These are phyloP conservation scores for Spermophilus dauricus DNA, from an alignment of 2,113 vertebrate species.

Conservation along the genomic window DNA sequence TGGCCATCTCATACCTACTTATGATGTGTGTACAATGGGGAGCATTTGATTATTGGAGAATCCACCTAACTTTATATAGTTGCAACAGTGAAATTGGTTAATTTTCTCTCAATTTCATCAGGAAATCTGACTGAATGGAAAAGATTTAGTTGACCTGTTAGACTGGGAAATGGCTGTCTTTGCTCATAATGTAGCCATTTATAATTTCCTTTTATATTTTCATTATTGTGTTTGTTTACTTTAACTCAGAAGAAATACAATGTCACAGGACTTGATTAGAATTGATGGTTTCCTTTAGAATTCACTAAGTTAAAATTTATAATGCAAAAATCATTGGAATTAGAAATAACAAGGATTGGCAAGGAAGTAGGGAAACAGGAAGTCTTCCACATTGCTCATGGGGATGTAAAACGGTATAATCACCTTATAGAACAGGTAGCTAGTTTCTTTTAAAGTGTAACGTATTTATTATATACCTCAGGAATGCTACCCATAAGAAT, in stretches of 20 bases:
- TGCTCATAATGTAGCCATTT: not conserved
- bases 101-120: not conserved
- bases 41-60: not conserved
- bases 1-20: not conserved
- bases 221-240: not conserved
- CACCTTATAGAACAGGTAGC: not conserved
- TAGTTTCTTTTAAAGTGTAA: not conserved
- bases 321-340: conserved; percentile 9
- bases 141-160: not conserved
- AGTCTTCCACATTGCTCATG: not conserved
- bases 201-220: not conserved
- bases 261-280: not conserved
- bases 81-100: not conserved
- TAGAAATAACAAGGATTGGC: not conserved
- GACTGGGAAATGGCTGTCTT: not conserved
- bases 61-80: not conserved
- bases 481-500: not conserved
- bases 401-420: not conserved
- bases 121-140: not conserved
- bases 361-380: not conserved
- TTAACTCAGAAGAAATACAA: not conserved
- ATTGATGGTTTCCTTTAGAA: not conserved
- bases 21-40: not conserved
- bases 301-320: not conserved
- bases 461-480: not conserved